A percentile compares a stretch with the other conserved stretches of the same genome.
phyloP scores from a whole-genome alignment of 2,888 invertebrate species.

The Bembecia ichneumoniformis region DNA sequence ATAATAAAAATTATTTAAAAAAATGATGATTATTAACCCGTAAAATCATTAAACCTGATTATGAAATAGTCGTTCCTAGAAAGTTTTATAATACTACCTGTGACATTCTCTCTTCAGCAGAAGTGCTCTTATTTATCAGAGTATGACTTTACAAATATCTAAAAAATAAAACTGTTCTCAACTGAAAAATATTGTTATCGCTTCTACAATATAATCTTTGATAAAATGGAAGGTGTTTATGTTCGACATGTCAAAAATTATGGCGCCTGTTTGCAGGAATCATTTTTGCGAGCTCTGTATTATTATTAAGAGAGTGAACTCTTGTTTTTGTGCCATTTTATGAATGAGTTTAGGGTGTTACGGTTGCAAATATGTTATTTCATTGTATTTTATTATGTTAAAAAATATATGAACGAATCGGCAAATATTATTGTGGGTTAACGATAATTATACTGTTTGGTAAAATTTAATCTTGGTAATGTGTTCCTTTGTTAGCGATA shows the following conservation, averaged over 20 bases:
- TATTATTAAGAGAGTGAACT: slow-evolving; percentile 41
- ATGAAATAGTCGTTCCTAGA: too few species aligned
- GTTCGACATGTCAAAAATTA: slow-evolving; percentile 55
- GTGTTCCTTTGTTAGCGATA: not conserved
- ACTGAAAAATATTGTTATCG: too few species aligned
- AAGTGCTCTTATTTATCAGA: too few species aligned
- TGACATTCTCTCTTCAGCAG: too few species aligned
- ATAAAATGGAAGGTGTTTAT: slow-evolving; percentile 51
- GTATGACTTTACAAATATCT: too few species aligned
- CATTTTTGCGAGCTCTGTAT: slow-evolving; percentile 39
- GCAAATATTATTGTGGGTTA: not conserved
- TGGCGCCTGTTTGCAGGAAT: slow-evolving; percentile 42
- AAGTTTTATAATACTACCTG: too few species aligned
- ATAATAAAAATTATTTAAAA: too few species aligned
- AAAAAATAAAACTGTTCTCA: too few species aligned
- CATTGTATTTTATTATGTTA: slow-evolving; percentile 31
- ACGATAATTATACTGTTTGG: not conserved
- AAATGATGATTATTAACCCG: too few species aligned
- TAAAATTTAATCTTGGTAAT: not conserved
- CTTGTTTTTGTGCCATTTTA: slow-evolving; percentile 50
- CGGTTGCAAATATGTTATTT: slow-evolving; percentile 42
- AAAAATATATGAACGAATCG: slow-evolving; percentile 15
- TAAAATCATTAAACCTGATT: too few species aligned
- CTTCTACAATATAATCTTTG: slow-evolving; percentile 22
- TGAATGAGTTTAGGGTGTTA: slow-evolving; percentile 44